phyloP scores from a whole-genome alignment of 2,797 vertebrate genomes.

The Cygnus olor region DNA sequence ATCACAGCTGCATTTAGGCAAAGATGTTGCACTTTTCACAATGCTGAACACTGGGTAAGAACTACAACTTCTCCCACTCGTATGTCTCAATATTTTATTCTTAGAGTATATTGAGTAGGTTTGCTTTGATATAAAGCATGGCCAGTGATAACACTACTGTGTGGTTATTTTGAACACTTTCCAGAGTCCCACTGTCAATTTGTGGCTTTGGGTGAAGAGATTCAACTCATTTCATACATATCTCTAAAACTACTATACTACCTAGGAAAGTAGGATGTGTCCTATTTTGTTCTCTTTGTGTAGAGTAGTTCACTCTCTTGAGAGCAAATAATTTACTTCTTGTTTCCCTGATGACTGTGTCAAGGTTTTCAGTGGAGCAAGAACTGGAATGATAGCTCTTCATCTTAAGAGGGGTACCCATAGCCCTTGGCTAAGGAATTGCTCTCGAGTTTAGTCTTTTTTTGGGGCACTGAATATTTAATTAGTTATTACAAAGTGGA shows the following conservation, averaged over 20 bases:
- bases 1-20: background rate
- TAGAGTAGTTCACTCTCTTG: background rate
- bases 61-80: rapidly evolving
- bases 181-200: background rate
- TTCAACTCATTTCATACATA: background rate
- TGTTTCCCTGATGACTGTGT: background rate
- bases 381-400: background rate
- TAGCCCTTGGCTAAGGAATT: conserved; percentile 40
- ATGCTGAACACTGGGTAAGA: background rate
- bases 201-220: background rate
- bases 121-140: background rate
- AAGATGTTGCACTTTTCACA: background rate
- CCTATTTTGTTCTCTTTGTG: background rate
- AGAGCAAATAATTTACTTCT: conserved; percentile 13
- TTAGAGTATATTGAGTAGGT: background rate
- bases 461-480: conserved; percentile 57
- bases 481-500: conserved; percentile 55
- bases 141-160: background rate
- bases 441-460: conserved; percentile 31
- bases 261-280: background rate
- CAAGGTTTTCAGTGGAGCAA: conserved; percentile 33
- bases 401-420: background rate
- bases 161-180: background rate
- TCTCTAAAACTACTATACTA: background rate
- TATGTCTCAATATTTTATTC: background rate